Evolutionary conservation across 2,113 vertebrate species (phyloP).

Genomic region (Patagioenas fasciata): DNA sequence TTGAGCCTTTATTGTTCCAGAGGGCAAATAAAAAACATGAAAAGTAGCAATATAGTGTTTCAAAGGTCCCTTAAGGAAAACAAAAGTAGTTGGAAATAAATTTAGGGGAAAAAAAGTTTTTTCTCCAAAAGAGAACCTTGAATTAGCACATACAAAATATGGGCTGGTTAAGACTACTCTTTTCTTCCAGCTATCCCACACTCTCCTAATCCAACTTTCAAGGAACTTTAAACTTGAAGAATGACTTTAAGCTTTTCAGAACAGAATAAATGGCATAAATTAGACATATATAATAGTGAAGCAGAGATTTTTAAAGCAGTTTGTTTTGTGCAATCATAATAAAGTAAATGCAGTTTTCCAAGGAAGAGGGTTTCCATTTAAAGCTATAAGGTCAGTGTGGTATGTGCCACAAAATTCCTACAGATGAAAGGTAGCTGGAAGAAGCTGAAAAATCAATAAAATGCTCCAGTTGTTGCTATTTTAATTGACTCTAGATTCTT

Average conservation of each 20-base stretch:
- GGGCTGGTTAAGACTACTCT: background rate
- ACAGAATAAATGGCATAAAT: slow-evolving; percentile 1
- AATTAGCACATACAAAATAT: slow-evolving; percentile 57
- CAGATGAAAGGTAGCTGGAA: slow-evolving; percentile 14
- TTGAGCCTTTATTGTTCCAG: slow-evolving; percentile 87
- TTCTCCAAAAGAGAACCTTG: slow-evolving; percentile 65
- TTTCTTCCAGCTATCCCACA: background rate
- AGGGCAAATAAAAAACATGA: slow-evolving; percentile 87
- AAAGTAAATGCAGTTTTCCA: background rate
- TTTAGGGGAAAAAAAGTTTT: slow-evolving; percentile 65
- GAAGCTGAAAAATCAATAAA: slow-evolving; percentile 34
- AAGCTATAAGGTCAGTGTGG: background rate
- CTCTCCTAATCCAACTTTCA: slow-evolving; percentile 20
- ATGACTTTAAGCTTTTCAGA: slow-evolving; percentile 45
- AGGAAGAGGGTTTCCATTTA: background rate
- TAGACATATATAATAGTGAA: slow-evolving; percentile 32
- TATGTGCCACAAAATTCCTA: background rate
- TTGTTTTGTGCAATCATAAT: slow-evolving; percentile 5
- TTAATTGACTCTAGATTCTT: slow-evolving; percentile 52
- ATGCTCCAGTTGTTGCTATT: slow-evolving; percentile 8
- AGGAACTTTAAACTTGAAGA: slow-evolving; percentile 66
- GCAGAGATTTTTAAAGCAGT: slow-evolving; percentile 43
- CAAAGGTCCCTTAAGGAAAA: slow-evolving; percentile 84
- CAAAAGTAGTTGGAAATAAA: slow-evolving; percentile 84
- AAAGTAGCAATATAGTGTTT: slow-evolving; percentile 87